Evolutionary conservation across 2,888 invertebrate genomes (phyloP).

Genomic region (Diarsia mendica): DNA sequence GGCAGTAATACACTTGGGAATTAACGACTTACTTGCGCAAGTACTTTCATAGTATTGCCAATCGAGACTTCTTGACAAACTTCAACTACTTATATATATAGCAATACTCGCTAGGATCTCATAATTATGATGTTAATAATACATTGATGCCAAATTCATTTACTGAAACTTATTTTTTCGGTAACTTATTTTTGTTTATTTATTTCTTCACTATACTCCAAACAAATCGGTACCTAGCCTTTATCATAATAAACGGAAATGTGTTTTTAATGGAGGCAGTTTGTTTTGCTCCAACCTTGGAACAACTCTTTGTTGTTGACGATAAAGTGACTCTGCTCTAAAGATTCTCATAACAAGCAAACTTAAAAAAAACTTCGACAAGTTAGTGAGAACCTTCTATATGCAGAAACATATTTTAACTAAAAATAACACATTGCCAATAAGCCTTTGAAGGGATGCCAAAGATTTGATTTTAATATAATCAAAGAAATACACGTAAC

Average conservation of each 20-base stretch:
- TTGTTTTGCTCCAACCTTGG: background rate
- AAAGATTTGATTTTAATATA: background rate
- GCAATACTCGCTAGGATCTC: background rate
- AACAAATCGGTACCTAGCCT: constrained; percentile 8
- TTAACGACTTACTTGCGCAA: constrained; percentile 27
- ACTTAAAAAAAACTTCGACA: background rate
- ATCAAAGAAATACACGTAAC: background rate
- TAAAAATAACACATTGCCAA: background rate
- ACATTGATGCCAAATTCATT: background rate
- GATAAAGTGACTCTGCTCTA: background rate
- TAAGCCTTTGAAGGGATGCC: background rate
- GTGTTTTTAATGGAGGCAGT: constrained; percentile 1
- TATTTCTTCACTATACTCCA: background rate
- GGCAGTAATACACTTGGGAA: constrained; percentile 33
- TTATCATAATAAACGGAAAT: background rate
- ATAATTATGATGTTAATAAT: background rate
- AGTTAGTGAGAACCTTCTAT: background rate
- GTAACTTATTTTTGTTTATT: background rate
- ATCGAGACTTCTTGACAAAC: background rate
- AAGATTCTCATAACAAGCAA: background rate
- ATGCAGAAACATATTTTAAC: background rate
- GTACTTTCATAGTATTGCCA: constrained; percentile 3
- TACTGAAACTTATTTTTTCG: background rate
- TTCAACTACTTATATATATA: background rate
- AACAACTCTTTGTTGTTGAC: background rate